Evolutionary conservation across 2,113 vertebrate species (phyloP), one percentile per base, ranked within the genome.

Genomic region (Aspiorhynchus laticeps): DNA sequence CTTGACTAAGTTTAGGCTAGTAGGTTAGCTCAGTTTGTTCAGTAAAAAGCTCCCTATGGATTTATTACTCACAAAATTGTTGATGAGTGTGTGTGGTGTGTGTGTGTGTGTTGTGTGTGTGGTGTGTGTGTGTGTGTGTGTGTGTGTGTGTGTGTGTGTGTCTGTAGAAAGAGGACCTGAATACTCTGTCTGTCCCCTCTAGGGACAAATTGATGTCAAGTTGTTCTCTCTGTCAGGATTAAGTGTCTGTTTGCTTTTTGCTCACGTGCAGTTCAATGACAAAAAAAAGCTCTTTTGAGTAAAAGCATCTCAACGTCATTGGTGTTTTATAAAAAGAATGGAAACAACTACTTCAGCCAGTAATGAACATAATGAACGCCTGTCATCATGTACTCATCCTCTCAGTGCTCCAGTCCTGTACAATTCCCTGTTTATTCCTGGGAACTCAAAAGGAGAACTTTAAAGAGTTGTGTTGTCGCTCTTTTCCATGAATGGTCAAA

Each of bases 141-240:
- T 28, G 26, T 28, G 61, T 31, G 59, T n/a, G 56, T 61, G 56
- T n/a, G 61, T 65, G 38, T 59, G 17, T 74, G 69, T 67, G 38
- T 87, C 80, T 26, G 24, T 38, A 59, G 8, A 46, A 51, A 59
- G 56, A 75, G 15, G 41, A 79, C 12, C 48, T 48, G 24, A 83
- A 51, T 93, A 90, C 93, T 93, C 91, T 92, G 94, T 93, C 38
- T 83, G 94, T 94, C 91, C 89, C 96, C 94, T 93, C 88, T 15
- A 91, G 95, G 94, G 95, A 96, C 94, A 96, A 96, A 96, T 94
- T 91, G 93, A 96, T 96, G 96, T 97, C 94, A 96, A 95, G 93
- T 96, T 96, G 95, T 93, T 94, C 94, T 96, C 95, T 95, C 95
- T 95, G 94, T 96, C 93, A 97, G 95, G 96, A 97, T 98, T 97